Base-by-base conservation (phyloP, 37 sponge, comb jelly and placozoan species). In the Beroe ovata region DNA sequence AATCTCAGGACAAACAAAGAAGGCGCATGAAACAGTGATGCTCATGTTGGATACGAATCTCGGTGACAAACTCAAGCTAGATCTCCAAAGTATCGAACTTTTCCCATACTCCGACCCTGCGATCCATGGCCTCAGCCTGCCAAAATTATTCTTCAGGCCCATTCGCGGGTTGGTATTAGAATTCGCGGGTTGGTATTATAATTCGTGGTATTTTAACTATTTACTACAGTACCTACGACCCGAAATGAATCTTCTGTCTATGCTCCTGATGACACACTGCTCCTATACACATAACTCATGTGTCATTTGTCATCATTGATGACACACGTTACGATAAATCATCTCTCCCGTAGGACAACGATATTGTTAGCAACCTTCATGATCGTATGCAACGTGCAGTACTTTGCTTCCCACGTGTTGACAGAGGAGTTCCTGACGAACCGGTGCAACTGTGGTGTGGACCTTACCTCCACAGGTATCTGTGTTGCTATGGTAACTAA, bases 321-420 rank as follows among this genome's bases (percentile, higher is more conserved):
- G n/a, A n/a, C n/a, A n/a, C n/a, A n/a, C n/a, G n/a, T n/a, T n/a
- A n/a, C n/a, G n/a, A n/a, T n/a, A n/a, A n/a, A n/a, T n/a, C n/a
- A n/a, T n/a, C n/a, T n/a, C n/a, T n/a, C n/a, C 33, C 29, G n/a
- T 54, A 40, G 84, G 19, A 77, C 84, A 2, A 77, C 84, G 28
- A 42, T 77, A 0, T 29, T 77, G 84, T 25, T 77, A 54, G 33
- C 84, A 39, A 35, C 84, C 14, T 77, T 77, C 54, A 30, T 77
- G 41, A 19, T 77, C 33, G 84, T 77, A 25, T 77, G 84, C 25
- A 77, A 77, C 84, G 84, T 77, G n/a, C 84, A 77, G 54, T 77
- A 77, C 84, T 77, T 77, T 20, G 84, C 84, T 3, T 77, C 84
- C 28, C 84, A 77, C 22, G 84, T 77, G 29, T 26, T 77, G 11